A percentile compares a stretch with the other conserved stretches of the same genome.
phyloP scores from a whole-genome alignment of 2,113 vertebrate genomes.

The Beaufortia kweichowensis region DNA sequence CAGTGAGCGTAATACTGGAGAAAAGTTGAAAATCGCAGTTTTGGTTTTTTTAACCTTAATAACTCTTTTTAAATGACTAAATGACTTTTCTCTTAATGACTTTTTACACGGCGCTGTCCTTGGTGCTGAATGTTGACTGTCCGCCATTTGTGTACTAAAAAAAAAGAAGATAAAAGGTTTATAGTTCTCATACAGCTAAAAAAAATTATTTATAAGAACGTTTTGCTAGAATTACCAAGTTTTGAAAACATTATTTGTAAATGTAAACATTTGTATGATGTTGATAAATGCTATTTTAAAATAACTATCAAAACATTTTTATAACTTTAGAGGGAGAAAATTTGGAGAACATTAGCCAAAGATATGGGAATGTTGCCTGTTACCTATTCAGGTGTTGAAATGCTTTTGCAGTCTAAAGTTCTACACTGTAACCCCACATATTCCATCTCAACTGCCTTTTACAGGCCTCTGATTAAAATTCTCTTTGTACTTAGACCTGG shows the following conservation, averaged over 20 bases:
- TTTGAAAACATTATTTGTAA: no score
- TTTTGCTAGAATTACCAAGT: no score
- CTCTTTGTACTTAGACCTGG: background rate
- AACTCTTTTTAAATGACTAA: no score
- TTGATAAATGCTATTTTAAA: no score
- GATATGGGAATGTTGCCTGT: background rate
- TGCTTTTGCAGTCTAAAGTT: background rate
- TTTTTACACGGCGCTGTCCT: conserved; percentile 3
- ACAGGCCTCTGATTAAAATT: background rate
- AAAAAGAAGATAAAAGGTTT: no score
- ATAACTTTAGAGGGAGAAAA: no score
- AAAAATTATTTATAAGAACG: no score
- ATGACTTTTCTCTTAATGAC: background rate
- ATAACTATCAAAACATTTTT: no score
- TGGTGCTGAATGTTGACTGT: conserved; percentile 13
- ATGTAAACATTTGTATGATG: no score
- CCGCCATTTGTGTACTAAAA: no score
- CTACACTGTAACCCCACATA: background rate
- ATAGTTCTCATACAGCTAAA: no score
- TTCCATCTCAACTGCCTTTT: background rate
- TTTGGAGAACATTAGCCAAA: background rate
- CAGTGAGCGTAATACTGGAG: background rate
- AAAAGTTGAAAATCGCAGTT: background rate
- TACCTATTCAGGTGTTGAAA: background rate
- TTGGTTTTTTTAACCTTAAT: background rate